Evolutionary conservation across 1,140 invertebrate genomes (phyloP).

Genomic region (Paracyclopina nana): DNA sequence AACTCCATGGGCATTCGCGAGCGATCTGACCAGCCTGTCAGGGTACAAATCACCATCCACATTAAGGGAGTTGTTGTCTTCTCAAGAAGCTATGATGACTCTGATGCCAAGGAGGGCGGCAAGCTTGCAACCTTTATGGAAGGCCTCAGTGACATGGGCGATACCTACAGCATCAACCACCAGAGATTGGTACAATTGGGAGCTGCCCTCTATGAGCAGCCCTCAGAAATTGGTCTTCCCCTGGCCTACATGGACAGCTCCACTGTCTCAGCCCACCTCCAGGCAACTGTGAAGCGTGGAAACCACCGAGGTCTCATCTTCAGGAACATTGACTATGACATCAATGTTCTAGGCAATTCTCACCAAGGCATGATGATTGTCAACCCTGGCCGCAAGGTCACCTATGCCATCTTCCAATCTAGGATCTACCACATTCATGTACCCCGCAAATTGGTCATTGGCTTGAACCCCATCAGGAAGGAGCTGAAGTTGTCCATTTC

Average conservation of each 20-base stretch:
- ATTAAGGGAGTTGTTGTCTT: slow-evolving; percentile 7
- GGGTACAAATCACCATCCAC: not conserved
- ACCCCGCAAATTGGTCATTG: slow-evolving; percentile 13
- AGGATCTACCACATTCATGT: slow-evolving; percentile 6
- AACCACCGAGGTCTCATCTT: slow-evolving; percentile 9
- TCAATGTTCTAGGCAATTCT: not conserved
- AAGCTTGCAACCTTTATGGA: slow-evolving; percentile 1
- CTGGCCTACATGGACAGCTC: not conserved
- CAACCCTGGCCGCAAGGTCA: not conserved
- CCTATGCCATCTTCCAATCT: not conserved
- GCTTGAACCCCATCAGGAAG: slow-evolving; percentile 14
- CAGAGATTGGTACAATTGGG: slow-evolving; percentile 2
- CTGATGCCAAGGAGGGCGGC: not conserved
- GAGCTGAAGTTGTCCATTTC: slow-evolving; percentile 11
- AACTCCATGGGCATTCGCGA: slow-evolving; percentile 8
- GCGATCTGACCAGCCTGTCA: slow-evolving; percentile 3
- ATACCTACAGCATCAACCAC: slow-evolving; percentile 15
- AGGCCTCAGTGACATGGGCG: not conserved
- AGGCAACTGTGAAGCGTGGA: slow-evolving; percentile 9
- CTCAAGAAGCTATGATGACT: slow-evolving; percentile 5
- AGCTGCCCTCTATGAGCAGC: slow-evolving; percentile 10
- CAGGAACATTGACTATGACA: slow-evolving; percentile 12
- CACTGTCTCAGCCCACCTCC: not conserved
- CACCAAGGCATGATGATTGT: not conserved
- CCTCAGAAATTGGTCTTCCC: slow-evolving; percentile 7